Conservation (phyloP, 1,140 invertebrate genomes). For the Nylanderia fulva region DNA sequence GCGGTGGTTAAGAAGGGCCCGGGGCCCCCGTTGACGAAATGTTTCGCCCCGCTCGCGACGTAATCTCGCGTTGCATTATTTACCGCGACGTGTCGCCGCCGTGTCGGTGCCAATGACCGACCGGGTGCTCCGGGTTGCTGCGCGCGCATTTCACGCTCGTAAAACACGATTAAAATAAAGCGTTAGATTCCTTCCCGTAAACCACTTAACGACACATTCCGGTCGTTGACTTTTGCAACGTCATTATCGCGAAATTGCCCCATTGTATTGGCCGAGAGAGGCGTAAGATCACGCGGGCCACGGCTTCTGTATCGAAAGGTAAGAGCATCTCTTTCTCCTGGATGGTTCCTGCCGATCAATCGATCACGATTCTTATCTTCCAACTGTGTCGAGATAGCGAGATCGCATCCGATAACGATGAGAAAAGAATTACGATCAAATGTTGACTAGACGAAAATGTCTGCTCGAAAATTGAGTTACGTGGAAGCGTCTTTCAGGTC, state of each 20-base stretch:
- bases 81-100: constrained; percentile 44
- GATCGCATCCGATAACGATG: constrained; percentile 52
- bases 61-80: constrained; percentile 60
- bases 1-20: constrained; percentile 26
- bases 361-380: constrained; percentile 58
- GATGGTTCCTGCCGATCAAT: constrained; percentile 44
- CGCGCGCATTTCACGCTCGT: constrained; percentile 47
- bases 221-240: constrained; percentile 57
- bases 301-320: constrained; percentile 47
- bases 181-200: constrained; percentile 56
- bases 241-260: constrained; percentile 60
- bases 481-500: neutral
- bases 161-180: constrained; percentile 58
- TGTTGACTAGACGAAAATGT: constrained; percentile 11
- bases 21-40: constrained; percentile 51
- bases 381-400: constrained; percentile 48
- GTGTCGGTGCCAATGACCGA: constrained; percentile 54
- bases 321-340: neutral
- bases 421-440: constrained; percentile 43
- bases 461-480: constrained; percentile 8
- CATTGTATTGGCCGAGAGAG: constrained; percentile 33
- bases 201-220: constrained; percentile 55
- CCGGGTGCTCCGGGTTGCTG: constrained; percentile 20
- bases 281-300: constrained; percentile 23
- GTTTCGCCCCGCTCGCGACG: constrained; percentile 33